Evolutionary conservation across 2,888 invertebrate genomes (phyloP).

Genomic region (Oscheius sp.): DNA sequence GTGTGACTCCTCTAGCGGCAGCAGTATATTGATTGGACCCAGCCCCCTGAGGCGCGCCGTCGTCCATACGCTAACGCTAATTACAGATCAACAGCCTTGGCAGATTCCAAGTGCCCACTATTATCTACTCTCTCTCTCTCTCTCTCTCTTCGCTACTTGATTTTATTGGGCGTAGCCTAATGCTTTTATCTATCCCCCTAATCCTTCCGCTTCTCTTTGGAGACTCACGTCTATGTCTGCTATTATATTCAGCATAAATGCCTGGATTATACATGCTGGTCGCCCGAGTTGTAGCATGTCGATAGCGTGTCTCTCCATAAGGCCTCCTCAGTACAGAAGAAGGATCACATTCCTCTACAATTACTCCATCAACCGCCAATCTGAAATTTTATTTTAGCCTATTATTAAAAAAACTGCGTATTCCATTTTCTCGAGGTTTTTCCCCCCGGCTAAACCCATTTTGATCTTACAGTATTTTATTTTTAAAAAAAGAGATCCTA

Average conservation of each 20-base stretch:
- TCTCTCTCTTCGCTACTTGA: not conserved
- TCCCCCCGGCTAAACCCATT: too few relatives aligned
- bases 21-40: slow-evolving; percentile 35
- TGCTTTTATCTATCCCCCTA: not conserved
- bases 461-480: not conserved
- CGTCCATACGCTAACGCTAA: slow-evolving; percentile 34
- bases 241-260: slow-evolving; percentile 34
- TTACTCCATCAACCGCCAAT: slow-evolving; percentile 49
- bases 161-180: not conserved
- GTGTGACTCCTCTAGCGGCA: slow-evolving; percentile 16
- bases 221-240: slow-evolving; percentile 1
- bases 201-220: not conserved
- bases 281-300: slow-evolving; percentile 38
- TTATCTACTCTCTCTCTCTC: not conserved
- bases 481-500: not conserved
- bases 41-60: slow-evolving; percentile 30
- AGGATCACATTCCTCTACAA: slow-evolving; percentile 56
- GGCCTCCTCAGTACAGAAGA: slow-evolving; percentile 34
- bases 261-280: slow-evolving; percentile 54
- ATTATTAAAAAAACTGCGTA: not conserved
- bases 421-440: too few relatives aligned
- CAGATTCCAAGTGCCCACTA: slow-evolving; percentile 11
- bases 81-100: slow-evolving; percentile 29
- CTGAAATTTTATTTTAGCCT: slow-evolving; percentile 26
- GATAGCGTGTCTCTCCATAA: slow-evolving; percentile 4